Base-by-base conservation (phyloP, 2,888 invertebrate species). In the Epinotia bilunana region DNA sequence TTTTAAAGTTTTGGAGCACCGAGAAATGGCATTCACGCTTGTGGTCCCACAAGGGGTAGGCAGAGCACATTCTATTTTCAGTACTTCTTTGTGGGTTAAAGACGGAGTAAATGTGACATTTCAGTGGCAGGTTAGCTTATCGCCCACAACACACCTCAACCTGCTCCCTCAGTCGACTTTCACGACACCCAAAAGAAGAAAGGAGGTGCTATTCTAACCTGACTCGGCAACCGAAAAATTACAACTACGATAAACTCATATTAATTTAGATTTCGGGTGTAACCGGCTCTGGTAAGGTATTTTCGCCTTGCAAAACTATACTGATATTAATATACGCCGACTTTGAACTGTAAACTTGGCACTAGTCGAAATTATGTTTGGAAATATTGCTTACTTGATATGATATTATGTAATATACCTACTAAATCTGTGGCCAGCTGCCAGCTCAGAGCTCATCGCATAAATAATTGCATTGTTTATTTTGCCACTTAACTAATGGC, bases 261-360 rank as follows among this genome's bases (percentile, higher is more conserved):
- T 9, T 9, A 39, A 9, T 64, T 72, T 46, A 33, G 46, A 4
- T 20, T 13, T 9, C 5, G 7, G 3, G 13, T 65, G 43, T 12
- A n/a, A 65, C 58, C 16, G 28, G 23, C 53, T 13, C 13, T 11
- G 39, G 18, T 46, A 6, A 65, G 20, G 58, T 65, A 58, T 64
- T 65, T 72, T 72, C 72, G 18, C 23, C 33, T 49, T 18, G n/a
- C 64, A 64, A 61, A 70, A 72, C 72, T 72, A 65, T 46, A 33
- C 46, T 60, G 65, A 65, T 60, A 72, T 64, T 72, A 65, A 65
- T 72, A 65, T 72, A 72, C 9, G 43, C 61, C 18, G 55, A 65
- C 60, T 73, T 64, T 64, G 70, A 74, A 61, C 64, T 13, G 70
- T 53, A 60, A 71, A 74, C 70, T 71, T 53, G 58, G 1, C 23